A percentile compares a stretch with the other conserved stretches of the same genome.
Conservation (phyloP, 2,888 invertebrate genomes). For the Drosophila prolongata region DNA sequence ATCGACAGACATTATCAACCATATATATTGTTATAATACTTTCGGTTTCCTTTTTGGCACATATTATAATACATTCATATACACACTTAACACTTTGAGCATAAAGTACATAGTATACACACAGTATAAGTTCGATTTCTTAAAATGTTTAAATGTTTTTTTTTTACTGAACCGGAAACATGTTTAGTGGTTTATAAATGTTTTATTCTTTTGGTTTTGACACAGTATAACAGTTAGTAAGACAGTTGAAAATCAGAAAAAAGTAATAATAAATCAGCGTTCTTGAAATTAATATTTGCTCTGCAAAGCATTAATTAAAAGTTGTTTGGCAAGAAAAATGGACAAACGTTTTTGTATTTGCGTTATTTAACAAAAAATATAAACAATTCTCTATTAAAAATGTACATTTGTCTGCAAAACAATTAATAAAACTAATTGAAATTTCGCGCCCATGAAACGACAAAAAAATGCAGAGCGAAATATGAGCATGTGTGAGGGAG, state of each 20-base stretch:
- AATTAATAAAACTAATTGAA: slow-evolving; percentile 19
- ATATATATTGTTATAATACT: not conserved
- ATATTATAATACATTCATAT: slow-evolving; percentile 21
- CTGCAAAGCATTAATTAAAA: too few relatives aligned
- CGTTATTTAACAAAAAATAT: not conserved
- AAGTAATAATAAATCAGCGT: too few relatives aligned
- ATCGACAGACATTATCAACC: not conserved
- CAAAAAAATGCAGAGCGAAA: not conserved
- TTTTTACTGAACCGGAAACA: not conserved
- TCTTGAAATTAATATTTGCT: too few relatives aligned
- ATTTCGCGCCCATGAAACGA: not conserved
- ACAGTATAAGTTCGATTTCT: slow-evolving; percentile 10
- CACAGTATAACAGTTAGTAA: slow-evolving; percentile 1
- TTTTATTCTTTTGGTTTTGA: not conserved
- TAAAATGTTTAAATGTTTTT: not conserved
- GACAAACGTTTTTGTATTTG: too few relatives aligned
- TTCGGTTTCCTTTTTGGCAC: slow-evolving; percentile 12
- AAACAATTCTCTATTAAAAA: not conserved
- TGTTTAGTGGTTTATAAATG: not conserved
- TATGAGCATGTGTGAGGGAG: too few relatives aligned
- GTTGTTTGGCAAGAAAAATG: too few relatives aligned
- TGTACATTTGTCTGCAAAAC: not conserved
- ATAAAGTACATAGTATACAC: slow-evolving; percentile 7
- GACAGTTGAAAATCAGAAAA: too few relatives aligned
- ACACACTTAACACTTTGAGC: slow-evolving; percentile 39